Base-by-base conservation (phyloP, 2,113 vertebrate species). In the Neolamprologus hecqui region DNA sequence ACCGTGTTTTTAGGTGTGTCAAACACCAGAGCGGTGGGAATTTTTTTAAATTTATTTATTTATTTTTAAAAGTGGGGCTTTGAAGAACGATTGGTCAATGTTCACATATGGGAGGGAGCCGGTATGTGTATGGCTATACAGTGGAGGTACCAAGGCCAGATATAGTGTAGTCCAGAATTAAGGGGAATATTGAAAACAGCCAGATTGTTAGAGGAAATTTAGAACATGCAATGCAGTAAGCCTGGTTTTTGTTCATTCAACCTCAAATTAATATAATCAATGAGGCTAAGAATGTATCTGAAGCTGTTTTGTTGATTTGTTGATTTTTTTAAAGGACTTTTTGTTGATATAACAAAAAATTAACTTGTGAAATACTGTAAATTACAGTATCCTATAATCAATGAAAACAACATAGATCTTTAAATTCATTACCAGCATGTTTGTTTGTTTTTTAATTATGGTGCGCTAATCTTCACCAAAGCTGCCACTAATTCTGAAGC, bases 1-100 rank as follows among this genome's bases (percentile, higher is more conserved):
- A 82, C 88, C 87, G 86, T 33, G 31, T 81, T 89, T 91, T 73
- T 33, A 75, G 83, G 92, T 93, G 94, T 93, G 88, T 94, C 90
- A 90, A 94, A 95, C 94, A 90, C 89, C 86, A 31, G 37, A 89
- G 63, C 81, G 63, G 70, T 87, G 83, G 80, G 54, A 42, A 1
- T 0, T 17, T 31, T 9, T 58, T 58, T 9, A 0, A 0, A 28
- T 57, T 58, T 4, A 15, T 58, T 55, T 7, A 13, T 55, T 28
- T 1, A 2, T 58, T 28, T 60, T 19, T 60, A 37, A 65, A 65
- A 37, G 45, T 6, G 42, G 70, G 15, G 23, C 33, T 31, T 49
- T 77, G 40, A 57, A 65, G 21, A 26, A 47, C 70, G 73, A 73
- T 6, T 8, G 60, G 75, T 85, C 68, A 84, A 2, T 31, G 23